These are phyloP conservation scores for Rhincodon typus DNA, from an alignment of 2,797 vertebrate species.

Conservation along the genomic window DNA sequence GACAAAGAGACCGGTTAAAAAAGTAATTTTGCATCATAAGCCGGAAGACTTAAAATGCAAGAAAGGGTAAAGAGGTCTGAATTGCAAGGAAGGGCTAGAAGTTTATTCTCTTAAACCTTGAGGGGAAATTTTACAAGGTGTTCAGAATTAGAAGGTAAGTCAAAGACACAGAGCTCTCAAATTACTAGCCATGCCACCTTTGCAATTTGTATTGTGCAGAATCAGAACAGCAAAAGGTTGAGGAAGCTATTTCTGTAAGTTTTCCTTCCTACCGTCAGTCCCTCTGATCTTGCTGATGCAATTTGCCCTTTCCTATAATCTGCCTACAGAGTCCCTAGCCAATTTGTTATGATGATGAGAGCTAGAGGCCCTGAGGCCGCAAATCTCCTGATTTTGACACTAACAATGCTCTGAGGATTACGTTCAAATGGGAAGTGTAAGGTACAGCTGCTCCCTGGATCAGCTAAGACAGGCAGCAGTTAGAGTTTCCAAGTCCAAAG, in stretches of 20 bases:
- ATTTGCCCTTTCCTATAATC: neutral
- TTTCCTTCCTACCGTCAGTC: neutral
- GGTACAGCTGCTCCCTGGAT: conserved; percentile 10
- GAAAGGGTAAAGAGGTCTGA: neutral
- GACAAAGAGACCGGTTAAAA: neutral
- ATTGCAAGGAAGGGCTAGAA: neutral
- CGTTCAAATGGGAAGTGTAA: conserved; percentile 10
- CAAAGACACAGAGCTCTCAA: neutral
- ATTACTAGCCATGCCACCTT: neutral
- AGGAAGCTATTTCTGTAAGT: neutral
- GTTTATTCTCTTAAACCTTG: neutral
- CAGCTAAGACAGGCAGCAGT: neutral
- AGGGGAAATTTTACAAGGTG: neutral
- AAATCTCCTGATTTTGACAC: conserved; percentile 18
- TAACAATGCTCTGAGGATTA: conserved; percentile 21
- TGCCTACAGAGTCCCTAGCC: neutral
- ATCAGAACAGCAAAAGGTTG: neutral
- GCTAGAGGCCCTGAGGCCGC: neutral
- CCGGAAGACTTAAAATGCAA: neutral
- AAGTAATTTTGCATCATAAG: neutral
- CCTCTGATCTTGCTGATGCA: neutral
- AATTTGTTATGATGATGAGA: conserved; percentile 15
- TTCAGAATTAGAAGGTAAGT: neutral
- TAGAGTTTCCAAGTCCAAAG: neutral
- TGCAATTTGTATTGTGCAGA: neutral